These are phyloP conservation scores for Hirtodrosophila histrioides DNA, from an alignment of 2,888 invertebrate genomes.

Conservation along the genomic window DNA sequence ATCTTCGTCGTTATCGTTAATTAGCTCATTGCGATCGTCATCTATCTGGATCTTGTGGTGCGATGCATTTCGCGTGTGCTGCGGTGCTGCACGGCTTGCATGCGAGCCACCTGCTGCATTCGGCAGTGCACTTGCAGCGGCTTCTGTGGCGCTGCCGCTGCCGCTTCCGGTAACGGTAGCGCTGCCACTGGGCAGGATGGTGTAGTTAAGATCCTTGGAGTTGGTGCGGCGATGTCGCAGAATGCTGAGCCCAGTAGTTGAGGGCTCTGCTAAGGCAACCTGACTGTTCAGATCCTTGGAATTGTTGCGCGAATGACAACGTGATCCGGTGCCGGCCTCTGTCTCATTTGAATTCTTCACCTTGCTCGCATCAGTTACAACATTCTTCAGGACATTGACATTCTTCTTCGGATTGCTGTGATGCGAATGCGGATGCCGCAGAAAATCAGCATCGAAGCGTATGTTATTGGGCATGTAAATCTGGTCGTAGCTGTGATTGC, in stretches of 20 bases:
- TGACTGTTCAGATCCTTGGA: constrained; percentile 84
- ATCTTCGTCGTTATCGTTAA: constrained; percentile 64
- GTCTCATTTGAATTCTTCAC: constrained; percentile 83
- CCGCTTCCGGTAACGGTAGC: not conserved
- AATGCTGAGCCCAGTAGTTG: constrained; percentile 74
- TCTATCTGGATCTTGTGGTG: constrained; percentile 84
- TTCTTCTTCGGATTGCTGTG: constrained; percentile 79
- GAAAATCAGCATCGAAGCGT: constrained; percentile 83
- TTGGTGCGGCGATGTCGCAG: constrained; percentile 87
- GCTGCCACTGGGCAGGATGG: constrained; percentile 45
- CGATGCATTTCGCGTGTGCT: constrained; percentile 79
- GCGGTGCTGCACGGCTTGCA: constrained; percentile 21
- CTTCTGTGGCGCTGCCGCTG: constrained; percentile 12
- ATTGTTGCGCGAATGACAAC: constrained; percentile 85
- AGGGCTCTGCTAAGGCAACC: constrained; percentile 38
- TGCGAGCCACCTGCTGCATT: constrained; percentile 12
- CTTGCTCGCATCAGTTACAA: constrained; percentile 73
- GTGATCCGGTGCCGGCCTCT: constrained; percentile 65
- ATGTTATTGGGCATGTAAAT: constrained; percentile 85
- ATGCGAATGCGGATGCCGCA: constrained; percentile 74
- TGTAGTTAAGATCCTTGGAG: constrained; percentile 85
- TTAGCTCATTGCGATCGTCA: constrained; percentile 82
- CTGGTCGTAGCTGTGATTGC: constrained; percentile 85
- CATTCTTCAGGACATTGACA: constrained; percentile 83
- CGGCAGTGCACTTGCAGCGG: not conserved